Percentiles rank a stretch among this genome's conserved stretches.
Conservation (phyloP, 2,888 invertebrate genomes). For the Patella pellucida region DNA sequence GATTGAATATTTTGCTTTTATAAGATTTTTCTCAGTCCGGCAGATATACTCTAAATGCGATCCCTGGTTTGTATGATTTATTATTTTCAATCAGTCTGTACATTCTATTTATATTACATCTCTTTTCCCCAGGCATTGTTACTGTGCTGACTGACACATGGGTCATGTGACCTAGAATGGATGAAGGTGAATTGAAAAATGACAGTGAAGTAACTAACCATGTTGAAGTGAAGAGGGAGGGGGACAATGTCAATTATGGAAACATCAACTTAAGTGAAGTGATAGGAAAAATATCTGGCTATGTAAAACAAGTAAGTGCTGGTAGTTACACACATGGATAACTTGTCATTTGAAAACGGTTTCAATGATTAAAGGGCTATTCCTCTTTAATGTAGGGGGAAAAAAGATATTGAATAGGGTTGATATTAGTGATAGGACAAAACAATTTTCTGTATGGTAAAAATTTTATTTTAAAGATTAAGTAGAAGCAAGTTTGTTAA, state of each 20-base stretch:
- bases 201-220: conserved; percentile 16
- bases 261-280: background rate
- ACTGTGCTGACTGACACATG: conserved; percentile 7
- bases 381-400: background rate
- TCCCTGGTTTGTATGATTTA: too few species aligned
- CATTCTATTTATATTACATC: too few species aligned
- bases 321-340: background rate
- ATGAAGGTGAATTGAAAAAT: conserved; percentile 24
- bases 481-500: too few species aligned
- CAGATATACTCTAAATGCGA: too few species aligned
- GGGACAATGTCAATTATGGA: background rate
- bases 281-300: conserved; percentile 20
- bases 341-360: background rate
- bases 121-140: background rate
- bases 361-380: too few species aligned
- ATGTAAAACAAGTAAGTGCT: conserved; percentile 37
- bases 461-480: too few species aligned
- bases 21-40: too few species aligned
- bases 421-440: too few species aligned
- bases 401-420: background rate
- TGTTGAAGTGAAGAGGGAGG: conserved; percentile 13
- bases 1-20: too few species aligned
- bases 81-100: too few species aligned
- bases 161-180: conserved; percentile 42
- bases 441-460: background rate